These are phyloP conservation scores for Ooceraea biroi DNA, from an alignment of 1,140 invertebrate genomes.

Conservation along the genomic window DNA sequence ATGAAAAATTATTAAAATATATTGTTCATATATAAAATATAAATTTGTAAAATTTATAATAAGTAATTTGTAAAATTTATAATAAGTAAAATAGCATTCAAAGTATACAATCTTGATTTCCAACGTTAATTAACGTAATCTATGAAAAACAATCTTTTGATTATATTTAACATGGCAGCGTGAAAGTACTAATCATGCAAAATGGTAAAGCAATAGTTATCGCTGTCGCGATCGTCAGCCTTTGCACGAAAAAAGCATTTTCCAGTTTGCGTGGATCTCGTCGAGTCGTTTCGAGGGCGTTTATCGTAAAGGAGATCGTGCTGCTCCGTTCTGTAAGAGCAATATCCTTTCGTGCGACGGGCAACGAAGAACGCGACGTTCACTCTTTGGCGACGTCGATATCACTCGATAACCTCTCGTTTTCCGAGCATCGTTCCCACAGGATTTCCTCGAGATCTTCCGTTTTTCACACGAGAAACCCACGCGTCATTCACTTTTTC, in stretches of 20 bases:
- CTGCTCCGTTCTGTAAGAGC: conserved; percentile 47
- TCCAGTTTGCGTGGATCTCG: conserved; percentile 18
- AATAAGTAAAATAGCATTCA: not conserved
- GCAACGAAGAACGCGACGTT: conserved; percentile 45
- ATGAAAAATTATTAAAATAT: no score
- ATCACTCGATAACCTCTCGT: conserved; percentile 54
- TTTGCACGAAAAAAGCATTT: conserved; percentile 14
- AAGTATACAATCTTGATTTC: not conserved
- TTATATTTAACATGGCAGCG: not conserved
- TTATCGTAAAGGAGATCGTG: conserved; percentile 46
- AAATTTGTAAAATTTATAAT: not conserved
- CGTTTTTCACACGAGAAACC: not conserved
- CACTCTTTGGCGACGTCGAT: conserved; percentile 34
- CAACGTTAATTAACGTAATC: not conserved
- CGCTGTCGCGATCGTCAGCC: not conserved
- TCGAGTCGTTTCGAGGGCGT: conserved; percentile 26
- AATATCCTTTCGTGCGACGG: conserved; percentile 43
- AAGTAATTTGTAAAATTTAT: not conserved
- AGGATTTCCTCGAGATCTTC: conserved; percentile 18
- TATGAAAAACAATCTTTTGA: not conserved
- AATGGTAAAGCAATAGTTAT: conserved; percentile 2
- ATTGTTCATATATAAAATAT: not conserved
- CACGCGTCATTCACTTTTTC: not conserved
- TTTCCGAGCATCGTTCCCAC: conserved; percentile 33
- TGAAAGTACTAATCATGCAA: conserved; percentile 22